Evolutionary conservation across 2,113 vertebrate species (phyloP).

Genomic region (Arvicanthis niloticus): DNA sequence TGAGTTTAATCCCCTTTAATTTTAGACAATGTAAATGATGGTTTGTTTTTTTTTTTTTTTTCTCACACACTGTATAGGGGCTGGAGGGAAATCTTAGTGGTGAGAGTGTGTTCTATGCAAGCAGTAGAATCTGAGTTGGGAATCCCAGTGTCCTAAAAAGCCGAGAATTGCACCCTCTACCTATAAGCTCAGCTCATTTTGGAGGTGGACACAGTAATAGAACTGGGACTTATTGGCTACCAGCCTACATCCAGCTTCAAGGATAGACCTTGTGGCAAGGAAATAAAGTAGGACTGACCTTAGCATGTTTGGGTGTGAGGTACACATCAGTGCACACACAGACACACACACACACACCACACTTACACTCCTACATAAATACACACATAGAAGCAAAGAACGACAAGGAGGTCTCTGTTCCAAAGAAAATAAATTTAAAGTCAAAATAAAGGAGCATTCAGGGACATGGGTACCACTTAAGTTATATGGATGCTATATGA

Average conservation of each 20-base stretch:
- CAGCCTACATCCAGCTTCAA: neutral
- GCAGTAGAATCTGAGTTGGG: neutral
- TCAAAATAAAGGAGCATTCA: neutral
- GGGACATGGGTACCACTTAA: no score
- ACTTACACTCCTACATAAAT: no score
- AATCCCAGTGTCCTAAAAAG: neutral
- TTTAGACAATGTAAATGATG: neutral
- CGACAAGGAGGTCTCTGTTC: neutral
- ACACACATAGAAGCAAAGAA: neutral
- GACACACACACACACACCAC: accelerated
- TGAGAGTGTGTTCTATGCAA: neutral
- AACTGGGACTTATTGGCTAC: neutral
- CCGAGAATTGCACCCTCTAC: neutral
- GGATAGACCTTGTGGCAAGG: no score
- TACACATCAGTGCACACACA: no score
- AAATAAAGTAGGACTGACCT: neutral
- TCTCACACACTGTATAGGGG: neutral
- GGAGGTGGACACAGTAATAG: neutral
- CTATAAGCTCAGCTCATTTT: neutral
- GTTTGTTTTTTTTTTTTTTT: accelerated
- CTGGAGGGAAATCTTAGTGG: neutral
- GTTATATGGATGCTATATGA: neutral
- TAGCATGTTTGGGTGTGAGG: no score
- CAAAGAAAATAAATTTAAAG: neutral
- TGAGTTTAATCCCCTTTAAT: neutral